Evolutionary conservation across 2,113 vertebrate species (phyloP).

Genomic region (Buteo buteo): DNA sequence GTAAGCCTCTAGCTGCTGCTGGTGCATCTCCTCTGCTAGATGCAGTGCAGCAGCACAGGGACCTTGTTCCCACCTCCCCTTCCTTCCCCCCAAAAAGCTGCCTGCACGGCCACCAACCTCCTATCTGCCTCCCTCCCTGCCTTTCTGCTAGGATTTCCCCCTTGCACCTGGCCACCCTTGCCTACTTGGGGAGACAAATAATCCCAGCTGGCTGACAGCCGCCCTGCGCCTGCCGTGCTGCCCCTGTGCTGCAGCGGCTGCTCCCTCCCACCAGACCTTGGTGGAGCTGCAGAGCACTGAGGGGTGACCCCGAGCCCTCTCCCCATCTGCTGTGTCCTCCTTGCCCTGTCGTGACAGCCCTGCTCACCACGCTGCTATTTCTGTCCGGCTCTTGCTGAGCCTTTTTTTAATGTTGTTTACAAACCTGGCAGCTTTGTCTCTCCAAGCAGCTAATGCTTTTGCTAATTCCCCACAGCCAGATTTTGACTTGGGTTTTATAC

Average conservation of each 20-base stretch:
- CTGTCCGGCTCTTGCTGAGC: neutral
- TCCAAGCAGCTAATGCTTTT: neutral
- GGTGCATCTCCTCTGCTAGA: neutral
- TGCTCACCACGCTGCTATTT: fast-evolving
- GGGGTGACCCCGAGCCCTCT: neutral
- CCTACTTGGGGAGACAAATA: neutral
- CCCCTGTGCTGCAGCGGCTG: fast-evolving
- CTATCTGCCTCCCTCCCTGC: neutral
- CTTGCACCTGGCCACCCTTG: neutral
- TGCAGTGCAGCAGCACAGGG: neutral
- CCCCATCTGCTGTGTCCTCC: neutral
- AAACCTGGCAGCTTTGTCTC: neutral
- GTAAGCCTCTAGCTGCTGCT: neutral
- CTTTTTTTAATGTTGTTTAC: neutral
- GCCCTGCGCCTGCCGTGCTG: neutral
- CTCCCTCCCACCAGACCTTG: neutral
- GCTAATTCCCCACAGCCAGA: neutral
- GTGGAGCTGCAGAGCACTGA: neutral
- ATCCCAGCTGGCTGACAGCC: neutral
- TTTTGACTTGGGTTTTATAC: neutral
- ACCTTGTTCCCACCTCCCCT: neutral
- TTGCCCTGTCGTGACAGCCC: neutral
- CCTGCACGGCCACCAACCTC: fast-evolving
- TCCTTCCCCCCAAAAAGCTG: neutral
- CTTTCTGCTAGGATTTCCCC: neutral